phyloP scores from a whole-genome alignment of 2,888 invertebrate genomes.

The Heliconius ismenius region DNA sequence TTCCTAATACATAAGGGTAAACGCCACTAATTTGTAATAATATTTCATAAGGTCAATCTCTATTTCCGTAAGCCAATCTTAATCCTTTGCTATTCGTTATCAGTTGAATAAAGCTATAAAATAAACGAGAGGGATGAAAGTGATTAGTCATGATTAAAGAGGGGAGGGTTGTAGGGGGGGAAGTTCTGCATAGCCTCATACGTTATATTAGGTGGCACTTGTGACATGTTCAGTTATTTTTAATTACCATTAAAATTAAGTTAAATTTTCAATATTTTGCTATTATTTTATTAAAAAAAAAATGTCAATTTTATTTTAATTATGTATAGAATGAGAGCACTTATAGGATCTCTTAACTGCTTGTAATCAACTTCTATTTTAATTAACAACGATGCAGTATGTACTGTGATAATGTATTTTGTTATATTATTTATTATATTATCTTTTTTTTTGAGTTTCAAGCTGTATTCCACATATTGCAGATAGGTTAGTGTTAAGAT shows the following conservation, averaged over 20 bases:
- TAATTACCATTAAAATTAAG: background rate
- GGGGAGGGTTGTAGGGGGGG: conserved; percentile 32
- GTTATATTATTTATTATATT: no score
- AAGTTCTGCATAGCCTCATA: background rate
- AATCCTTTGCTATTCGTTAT: conserved; percentile 31
- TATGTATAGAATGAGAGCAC: background rate
- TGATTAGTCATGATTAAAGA: conserved; percentile 38
- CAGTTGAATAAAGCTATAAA: conserved; percentile 36
- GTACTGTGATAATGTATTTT: background rate
- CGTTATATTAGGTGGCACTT: background rate
- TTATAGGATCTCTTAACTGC: background rate
- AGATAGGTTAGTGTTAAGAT: no score
- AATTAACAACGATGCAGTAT: background rate
- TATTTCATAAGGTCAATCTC: conserved; percentile 13
- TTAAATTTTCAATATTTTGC: background rate
- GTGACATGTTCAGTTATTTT: background rate
- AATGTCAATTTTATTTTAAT: background rate
- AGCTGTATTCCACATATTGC: no score
- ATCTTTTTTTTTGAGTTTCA: no score
- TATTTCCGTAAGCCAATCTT: conserved; percentile 17
- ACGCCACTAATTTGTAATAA: background rate
- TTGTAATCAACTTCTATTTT: background rate
- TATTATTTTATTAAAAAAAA: background rate
- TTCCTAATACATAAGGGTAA: background rate
- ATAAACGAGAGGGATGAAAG: conserved; percentile 37